These are phyloP conservation scores for Patiria pectinifera DNA, from an alignment of 53 echinoderm and acorn worm genomes.

Conservation along the genomic window DNA sequence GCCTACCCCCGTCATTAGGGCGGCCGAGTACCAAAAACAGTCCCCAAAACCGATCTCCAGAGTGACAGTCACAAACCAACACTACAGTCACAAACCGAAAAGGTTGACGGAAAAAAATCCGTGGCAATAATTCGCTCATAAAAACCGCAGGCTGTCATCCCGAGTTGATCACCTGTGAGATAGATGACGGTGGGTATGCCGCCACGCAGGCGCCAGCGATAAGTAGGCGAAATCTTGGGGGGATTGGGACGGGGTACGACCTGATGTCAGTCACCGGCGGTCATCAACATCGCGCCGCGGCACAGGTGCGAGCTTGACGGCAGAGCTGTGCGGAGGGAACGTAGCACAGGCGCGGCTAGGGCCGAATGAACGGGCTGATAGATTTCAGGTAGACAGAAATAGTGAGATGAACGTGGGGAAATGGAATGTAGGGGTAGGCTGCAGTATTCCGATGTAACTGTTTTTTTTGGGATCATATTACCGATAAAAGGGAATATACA, in stretches of 20 bases:
- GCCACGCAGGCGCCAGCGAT: conserved; percentile 58
- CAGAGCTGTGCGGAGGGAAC: background rate
- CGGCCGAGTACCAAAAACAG: background rate
- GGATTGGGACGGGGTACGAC: conserved; percentile 38
- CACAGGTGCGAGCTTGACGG: conserved; percentile 55
- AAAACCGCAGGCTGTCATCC: conserved; percentile 64
- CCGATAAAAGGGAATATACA: too few relatives aligned
- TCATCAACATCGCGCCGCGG: conserved; percentile 46
- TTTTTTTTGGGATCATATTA: too few relatives aligned
- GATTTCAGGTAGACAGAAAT: background rate
- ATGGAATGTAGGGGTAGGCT: too few relatives aligned
- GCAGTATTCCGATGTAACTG: too few relatives aligned
- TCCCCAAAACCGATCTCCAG: background rate
- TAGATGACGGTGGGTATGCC: conserved; percentile 68
- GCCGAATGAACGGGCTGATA: too few relatives aligned
- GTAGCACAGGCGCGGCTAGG: too few relatives aligned
- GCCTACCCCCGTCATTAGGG: background rate
- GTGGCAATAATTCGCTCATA: conserved; percentile 42
- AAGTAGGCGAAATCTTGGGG: conserved; percentile 62
- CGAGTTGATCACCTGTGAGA: conserved; percentile 62
- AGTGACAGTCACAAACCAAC: background rate
- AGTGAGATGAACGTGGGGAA: background rate
- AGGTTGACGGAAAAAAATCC: background rate
- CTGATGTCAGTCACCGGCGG: conserved; percentile 59
- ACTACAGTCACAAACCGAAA: background rate